Percentiles rank a stretch among this genome's conserved stretches.
phyloP scores from a whole-genome alignment of 2,113 vertebrate genomes.

The Tragelaphus strepsiceros region DNA sequence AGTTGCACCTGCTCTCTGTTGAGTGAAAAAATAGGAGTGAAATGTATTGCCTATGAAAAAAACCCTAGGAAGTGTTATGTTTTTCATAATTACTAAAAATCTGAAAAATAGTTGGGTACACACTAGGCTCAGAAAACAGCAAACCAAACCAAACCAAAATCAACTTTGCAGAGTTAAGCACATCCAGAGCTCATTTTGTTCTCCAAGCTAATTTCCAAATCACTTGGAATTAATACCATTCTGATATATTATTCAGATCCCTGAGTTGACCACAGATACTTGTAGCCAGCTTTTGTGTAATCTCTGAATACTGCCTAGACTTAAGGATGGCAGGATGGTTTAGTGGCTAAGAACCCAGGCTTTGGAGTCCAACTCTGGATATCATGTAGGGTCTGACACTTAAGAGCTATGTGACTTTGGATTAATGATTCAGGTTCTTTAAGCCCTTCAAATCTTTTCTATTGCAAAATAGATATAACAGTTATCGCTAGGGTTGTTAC shows the following conservation, averaged over 20 bases:
- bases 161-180: not conserved
- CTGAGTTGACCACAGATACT: not conserved
- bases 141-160: not conserved
- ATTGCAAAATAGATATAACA: not conserved
- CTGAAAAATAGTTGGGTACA: not conserved
- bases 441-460: not conserved
- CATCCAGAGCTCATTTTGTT: slow-evolving; percentile 11
- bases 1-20: not conserved
- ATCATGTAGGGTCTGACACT: not conserved
- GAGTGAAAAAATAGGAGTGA: not conserved
- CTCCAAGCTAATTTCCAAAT: not conserved
- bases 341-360: not conserved
- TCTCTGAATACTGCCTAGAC: not conserved
- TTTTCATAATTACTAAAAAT: slow-evolving; percentile 1
- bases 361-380: not conserved
- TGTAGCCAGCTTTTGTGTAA: not conserved
- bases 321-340: not conserved
- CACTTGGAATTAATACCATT: slow-evolving; percentile 4
- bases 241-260: slow-evolving; percentile 37
- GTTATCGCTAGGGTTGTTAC: not conserved
- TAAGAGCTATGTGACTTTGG: not conserved
- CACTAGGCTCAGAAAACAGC: not conserved
- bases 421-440: not conserved
- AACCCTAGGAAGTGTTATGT: not conserved
- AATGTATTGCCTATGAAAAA: not conserved